Base-by-base conservation (phyloP, 1,140 invertebrate genomes). In the Platyura marginata region DNA sequence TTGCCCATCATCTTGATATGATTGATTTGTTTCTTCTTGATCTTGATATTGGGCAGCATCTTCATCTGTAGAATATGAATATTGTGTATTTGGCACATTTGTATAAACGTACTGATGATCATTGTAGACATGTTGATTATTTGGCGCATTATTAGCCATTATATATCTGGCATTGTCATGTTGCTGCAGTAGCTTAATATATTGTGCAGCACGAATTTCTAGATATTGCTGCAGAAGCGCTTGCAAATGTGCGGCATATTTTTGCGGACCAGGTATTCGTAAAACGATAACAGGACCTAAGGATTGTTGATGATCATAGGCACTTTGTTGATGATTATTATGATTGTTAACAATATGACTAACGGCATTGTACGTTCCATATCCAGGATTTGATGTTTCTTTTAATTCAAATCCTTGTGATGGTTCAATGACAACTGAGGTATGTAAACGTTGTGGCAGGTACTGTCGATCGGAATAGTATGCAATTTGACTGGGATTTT, bases 331-430 rank as follows among this genome's bases (percentile, higher is more conserved):
- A 18, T 42, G 18, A 5, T 21, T 11, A 33, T 41, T n/a, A 18
- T 43, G 41, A 1, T 43, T 39, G 8, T 43, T 18, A 18, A 18
- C 21, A 38, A 22, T 25, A 18, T 43, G 23, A 3, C n/a, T 29
- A 13, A 13, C 44, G 50, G 16, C 44, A 45, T 41, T 21, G 21
- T 23, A 21, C 1, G 48, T 41, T 21, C 52, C 51, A n/a, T 57
- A 57, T 42, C 51, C 54, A n/a, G n/a, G n/a, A 9, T 41, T 11
- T 19, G 3, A 5, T 3, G 54, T 57, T 29, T 60, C 51, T 41
- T 61, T 61, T 19, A 61, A 46, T 34, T 61, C 59, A 46, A 61
- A 61, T 0, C 56, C 56, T 19, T 58, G 60, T 4, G 58, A 61
- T n/a, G 56, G 58, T 9, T 57, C 50, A 13, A 61, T 58, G 21